Base-by-base conservation (phyloP, 2,888 invertebrate species). In the Parnassius smintheus region DNA sequence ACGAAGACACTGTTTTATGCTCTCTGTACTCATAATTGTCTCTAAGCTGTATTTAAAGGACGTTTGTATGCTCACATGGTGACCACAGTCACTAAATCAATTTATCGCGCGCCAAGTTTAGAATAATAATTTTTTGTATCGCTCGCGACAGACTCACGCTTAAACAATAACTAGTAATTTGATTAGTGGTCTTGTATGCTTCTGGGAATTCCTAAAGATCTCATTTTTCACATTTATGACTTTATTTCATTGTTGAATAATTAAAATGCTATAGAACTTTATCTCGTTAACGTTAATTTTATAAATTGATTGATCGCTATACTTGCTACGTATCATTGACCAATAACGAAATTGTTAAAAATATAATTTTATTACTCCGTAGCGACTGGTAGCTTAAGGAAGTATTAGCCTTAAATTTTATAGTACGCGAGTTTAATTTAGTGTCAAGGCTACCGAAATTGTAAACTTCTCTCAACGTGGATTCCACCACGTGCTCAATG, bases 41-140 rank as follows among this genome's bases (percentile, higher is more conserved):
- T 77, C 72, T 76, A 52, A 70, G 71, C 69, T 73, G 75, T 76
- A 72, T 73, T 83, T 80, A 82, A 76, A 66, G 75, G 67, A 74
- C 76, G 80, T 86, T 85, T 81, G 85, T 84, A 84, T 86, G 83
- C 82, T 71, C 73, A 76, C 77, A 70, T 74, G 73, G 78, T 67
- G 76, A 71, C 73, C 71, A 74, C 76, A 82, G 86, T 82, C 83
- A 85, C 82, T 82, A 81, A 85, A 84, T 82, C 81, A 82, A 88
- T 86, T 85, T 84, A 85, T 84, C 82, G 82, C 83, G 80, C 75
- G 67, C 75, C 81, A 74, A 80, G 79, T 76, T 76, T 76, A 78
- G 86, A 83, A 87, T 84, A 77, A 80, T 81, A 84, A 86, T 80
- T 79, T 65, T 67, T 73, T 77, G 72, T 69, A 73, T 81, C 81